Evolutionary conservation across 2,888 invertebrate genomes (phyloP), one percentile per base, ranked within the genome.

Genomic region (Drosophila cracens): DNA sequence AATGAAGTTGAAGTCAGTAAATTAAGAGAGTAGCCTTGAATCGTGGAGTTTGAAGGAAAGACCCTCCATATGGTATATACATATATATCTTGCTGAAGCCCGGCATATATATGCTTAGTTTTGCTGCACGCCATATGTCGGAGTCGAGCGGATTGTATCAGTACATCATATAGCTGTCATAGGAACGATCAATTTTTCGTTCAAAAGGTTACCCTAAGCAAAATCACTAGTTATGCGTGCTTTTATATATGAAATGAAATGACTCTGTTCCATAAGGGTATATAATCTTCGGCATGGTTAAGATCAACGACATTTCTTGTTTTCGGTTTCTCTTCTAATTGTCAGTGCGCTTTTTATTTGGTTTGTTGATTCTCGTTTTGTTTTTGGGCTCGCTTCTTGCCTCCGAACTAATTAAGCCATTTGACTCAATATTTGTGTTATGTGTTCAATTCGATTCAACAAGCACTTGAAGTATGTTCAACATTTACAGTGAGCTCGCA

Each of bases 341-440:
- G 33, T 34, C n/a, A 27, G 1, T 34, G 21, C 34, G 58, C 27
- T 18, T 59, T 27, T 11, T 29, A 16, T 46, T 33, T 31, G 43
- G 33, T 46, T 46, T 33, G 33, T 58, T 38, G 51, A 11, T 60
- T 13, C 18, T 34, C 16, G 27, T 38, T 40, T 59, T 59, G 31
- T 6, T 61, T 61, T 33, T 65, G 21, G 48, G 25, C 36, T 29
- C 10, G n/a, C 34, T 49, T 27, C 16, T 60, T 29, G 63, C 34
- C 16, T 34, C 18, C 31, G 25, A 27, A 51, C 56, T 29, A 66
- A 51, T 56, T 51, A 56, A 34, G 21, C 33, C 43, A 63, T 63
- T 56, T 43, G 56, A 46, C 46, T 68, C 54, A 68, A 68, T 65
- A 67, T 66, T 69, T 67, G 57, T 34, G 40, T 40, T 25, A n/a